These are phyloP conservation scores for Dunckerocampus dactyliophorus DNA, from an alignment of 2,113 vertebrate genomes.

Conservation along the genomic window DNA sequence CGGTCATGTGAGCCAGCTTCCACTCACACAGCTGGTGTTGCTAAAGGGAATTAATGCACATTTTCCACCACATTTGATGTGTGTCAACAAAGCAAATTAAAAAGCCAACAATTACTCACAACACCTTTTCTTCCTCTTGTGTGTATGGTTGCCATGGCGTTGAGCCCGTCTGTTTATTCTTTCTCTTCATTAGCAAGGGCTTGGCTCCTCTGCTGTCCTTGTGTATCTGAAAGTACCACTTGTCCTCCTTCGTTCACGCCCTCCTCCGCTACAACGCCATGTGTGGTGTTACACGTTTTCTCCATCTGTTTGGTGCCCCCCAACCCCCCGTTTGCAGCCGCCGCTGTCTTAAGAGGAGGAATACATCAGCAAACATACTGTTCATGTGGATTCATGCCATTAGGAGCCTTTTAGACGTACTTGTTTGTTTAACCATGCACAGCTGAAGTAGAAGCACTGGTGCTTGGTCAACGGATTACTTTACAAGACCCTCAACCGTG, in stretches of 20 bases:
- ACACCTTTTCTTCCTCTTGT: constrained; percentile 2
- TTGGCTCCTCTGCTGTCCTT: background rate
- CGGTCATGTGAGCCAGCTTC: too few species aligned
- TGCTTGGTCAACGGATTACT: background rate
- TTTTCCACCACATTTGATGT: background rate
- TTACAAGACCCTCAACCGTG: background rate
- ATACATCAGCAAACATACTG: constrained; percentile 37
- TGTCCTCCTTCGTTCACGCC: background rate
- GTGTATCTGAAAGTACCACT: constrained; percentile 4
- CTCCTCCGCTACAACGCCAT: constrained; percentile 21
- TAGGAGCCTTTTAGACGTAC: constrained; percentile 25
- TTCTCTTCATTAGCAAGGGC: background rate
- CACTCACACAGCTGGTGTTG: too few species aligned
- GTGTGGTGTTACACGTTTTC: constrained; percentile 15
- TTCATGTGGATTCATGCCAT: constrained; percentile 35
- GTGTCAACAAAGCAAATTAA: constrained; percentile 11
- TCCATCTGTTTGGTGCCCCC: constrained; percentile 50
- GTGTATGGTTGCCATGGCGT: constrained; percentile 29
- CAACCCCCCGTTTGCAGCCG: constrained; percentile 9
- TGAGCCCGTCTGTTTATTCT: constrained; percentile 20
- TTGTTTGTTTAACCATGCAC: constrained; percentile 34
- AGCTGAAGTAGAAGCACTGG: background rate
- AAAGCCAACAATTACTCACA: constrained; percentile 8
- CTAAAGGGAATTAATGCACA: too few species aligned
- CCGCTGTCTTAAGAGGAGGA: constrained; percentile 23